These are phyloP conservation scores for Halocaridina rubra DNA, from an alignment of 2,888 invertebrate species.

Conservation along the genomic window DNA sequence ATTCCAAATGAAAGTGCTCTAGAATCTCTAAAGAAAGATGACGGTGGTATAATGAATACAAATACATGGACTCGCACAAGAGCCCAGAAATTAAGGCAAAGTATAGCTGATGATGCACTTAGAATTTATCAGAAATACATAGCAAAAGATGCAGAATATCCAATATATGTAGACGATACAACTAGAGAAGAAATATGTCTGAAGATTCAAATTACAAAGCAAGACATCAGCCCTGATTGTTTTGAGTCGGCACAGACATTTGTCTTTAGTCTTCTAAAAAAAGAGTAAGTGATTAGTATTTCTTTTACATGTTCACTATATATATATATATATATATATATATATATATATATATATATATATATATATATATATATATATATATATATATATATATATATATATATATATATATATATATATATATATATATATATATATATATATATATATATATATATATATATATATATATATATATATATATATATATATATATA, in stretches of 20 bases:
- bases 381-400: background rate
- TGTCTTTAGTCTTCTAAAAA: constrained; percentile 56
- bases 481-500: background rate
- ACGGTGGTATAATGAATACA: background rate
- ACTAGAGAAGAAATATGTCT: background rate
- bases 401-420: background rate
- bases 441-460: background rate
- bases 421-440: background rate
- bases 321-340: background rate
- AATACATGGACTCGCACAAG: background rate
- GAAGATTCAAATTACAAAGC: constrained; percentile 8
- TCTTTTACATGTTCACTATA: background rate
- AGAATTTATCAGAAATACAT: constrained; percentile 41
- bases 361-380: too few relatives aligned
- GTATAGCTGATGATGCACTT: constrained; percentile 40
- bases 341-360: background rate
- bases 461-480: background rate
- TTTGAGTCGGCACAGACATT: constrained; percentile 35
- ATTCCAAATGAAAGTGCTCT: background rate
- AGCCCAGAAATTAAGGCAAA: constrained; percentile 16
- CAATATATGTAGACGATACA: constrained; percentile 19
- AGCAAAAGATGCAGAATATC: constrained; percentile 22
- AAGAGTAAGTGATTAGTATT: background rate
- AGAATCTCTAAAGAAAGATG: background rate
- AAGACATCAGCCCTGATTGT: constrained; percentile 27